A percentile compares a stretch with the other conserved stretches of the same genome.
These are phyloP conservation scores for Lathamus discolor DNA, from an alignment of 2,113 vertebrate genomes.

Conservation along the genomic window DNA sequence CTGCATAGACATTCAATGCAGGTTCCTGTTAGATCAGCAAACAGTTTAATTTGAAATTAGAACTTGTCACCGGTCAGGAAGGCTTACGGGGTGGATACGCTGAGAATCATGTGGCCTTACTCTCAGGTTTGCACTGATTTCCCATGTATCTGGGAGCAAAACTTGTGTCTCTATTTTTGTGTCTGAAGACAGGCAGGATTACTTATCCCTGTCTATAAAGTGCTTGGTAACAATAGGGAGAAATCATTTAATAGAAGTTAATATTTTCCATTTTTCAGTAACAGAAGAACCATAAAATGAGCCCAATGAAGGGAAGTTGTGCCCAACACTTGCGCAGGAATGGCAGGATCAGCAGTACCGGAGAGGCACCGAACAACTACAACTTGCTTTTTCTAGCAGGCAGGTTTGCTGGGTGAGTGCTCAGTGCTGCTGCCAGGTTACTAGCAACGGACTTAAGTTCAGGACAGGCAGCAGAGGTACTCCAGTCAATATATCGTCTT, in stretches of 20 bases:
- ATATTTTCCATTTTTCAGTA: not conserved
- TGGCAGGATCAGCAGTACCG: not conserved
- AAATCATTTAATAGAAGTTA: not conserved
- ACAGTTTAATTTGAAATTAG: not conserved
- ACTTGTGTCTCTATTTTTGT: not conserved
- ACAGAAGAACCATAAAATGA: not conserved
- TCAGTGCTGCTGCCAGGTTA: not conserved
- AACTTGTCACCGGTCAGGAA: not conserved
- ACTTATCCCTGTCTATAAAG: not conserved
- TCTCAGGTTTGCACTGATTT: not conserved
- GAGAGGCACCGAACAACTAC: too few species aligned
- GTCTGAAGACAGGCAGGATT: not conserved
- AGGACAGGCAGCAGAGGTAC: not conserved
- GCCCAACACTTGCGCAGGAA: not conserved
- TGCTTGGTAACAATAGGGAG: not conserved
- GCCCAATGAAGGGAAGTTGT: not conserved
- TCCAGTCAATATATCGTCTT: not conserved
- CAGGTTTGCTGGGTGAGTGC: not conserved
- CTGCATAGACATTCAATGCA: not conserved
- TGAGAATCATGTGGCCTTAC: not conserved
- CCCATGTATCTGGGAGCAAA: not conserved
- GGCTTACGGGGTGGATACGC: not conserved
- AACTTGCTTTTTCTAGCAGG: not conserved
- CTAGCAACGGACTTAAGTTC: rapidly evolving
- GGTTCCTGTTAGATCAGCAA: not conserved